Evolutionary conservation across 1,140 invertebrate genomes (phyloP), one percentile per base, ranked within the genome.

Genomic region (Colletes gigas): DNA sequence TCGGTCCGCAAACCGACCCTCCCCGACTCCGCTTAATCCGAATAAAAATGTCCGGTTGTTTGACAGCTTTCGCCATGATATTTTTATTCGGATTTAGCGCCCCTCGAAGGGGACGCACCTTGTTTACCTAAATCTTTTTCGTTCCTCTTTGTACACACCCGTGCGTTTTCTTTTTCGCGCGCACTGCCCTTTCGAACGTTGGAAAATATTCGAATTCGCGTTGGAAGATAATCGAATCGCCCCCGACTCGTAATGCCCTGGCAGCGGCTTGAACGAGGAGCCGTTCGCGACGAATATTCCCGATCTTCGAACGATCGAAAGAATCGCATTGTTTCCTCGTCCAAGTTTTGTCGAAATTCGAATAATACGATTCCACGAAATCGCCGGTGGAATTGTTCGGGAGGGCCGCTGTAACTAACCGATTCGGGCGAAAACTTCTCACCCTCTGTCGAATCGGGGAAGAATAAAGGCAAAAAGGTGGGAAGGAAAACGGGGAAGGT

Each of bases 361-460:
- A 41, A 14, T 54, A 81, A 81, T 69, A 81, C 81, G 81, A 83
- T 83, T 81, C 72, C 81, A 69, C 57, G 67, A 68, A 83, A 83
- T 83, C 81, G 77, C 73, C 57, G 70, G 50, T 65, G 71, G 63
- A 78, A 81, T 84, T 83, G 83, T 83, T 81, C 70, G 57, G 55
- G 81, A 63, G 79, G 70, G 74, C 63, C 81, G 75, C 74, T 71
- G 83, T 78, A 82, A 82, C 81, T 82, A 83, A 84, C 74, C 83
- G 83, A 59, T 59, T 69, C 57, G 68, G 44, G 69, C 52, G 66
- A 50, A 80, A 86, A 86, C 52, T 86, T 83, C 74, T 59, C 71
- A 71, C 69, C 14, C 19, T n/a, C 30, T 30, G 30, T 30, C 59
- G 59, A 78, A 63, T 57, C 62, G 12, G 60, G 62, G 62, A 21